phyloP scores from a whole-genome alignment of 2,888 invertebrate genomes.

The Girardia tigrina region DNA sequence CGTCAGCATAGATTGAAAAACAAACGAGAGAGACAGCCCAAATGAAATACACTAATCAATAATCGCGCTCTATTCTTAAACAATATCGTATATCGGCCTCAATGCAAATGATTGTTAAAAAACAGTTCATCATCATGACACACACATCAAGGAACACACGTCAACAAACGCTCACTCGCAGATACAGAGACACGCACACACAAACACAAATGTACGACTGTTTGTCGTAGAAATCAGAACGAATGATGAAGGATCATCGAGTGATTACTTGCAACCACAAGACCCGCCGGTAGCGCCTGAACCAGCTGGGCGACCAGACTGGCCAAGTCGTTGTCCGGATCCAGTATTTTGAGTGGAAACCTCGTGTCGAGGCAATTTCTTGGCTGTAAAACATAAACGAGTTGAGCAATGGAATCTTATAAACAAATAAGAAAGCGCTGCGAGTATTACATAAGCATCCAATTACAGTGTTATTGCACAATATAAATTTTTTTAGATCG shows the following conservation, averaged over 20 bases:
- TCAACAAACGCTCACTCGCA: no score
- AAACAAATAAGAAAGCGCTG: no score
- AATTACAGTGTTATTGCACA: no score
- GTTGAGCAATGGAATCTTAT: no score
- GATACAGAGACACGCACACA: not conserved
- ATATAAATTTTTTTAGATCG: no score
- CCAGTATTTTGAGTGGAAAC: not conserved
- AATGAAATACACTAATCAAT: slow-evolving; percentile 7
- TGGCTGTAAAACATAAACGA: not conserved
- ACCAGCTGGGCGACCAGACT: not conserved
- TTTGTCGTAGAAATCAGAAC: not conserved
- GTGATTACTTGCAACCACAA: not conserved
- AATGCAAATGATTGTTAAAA: slow-evolving; percentile 3
- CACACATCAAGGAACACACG: no score
- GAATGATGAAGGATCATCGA: not conserved
- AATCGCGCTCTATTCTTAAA: slow-evolving; percentile 16
- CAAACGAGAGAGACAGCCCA: not conserved
- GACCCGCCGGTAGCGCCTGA: not conserved
- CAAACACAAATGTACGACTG: slow-evolving; percentile 17
- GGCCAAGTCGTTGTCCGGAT: slow-evolving; percentile 5
- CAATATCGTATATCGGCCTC: slow-evolving; percentile 11
- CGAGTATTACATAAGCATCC: no score
- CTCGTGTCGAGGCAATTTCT: slow-evolving; percentile 23
- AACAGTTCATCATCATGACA: no score
- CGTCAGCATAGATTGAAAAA: not conserved